These are phyloP conservation scores for Esox lucius DNA, from an alignment of 2,797 vertebrate species.

Conservation along the genomic window DNA sequence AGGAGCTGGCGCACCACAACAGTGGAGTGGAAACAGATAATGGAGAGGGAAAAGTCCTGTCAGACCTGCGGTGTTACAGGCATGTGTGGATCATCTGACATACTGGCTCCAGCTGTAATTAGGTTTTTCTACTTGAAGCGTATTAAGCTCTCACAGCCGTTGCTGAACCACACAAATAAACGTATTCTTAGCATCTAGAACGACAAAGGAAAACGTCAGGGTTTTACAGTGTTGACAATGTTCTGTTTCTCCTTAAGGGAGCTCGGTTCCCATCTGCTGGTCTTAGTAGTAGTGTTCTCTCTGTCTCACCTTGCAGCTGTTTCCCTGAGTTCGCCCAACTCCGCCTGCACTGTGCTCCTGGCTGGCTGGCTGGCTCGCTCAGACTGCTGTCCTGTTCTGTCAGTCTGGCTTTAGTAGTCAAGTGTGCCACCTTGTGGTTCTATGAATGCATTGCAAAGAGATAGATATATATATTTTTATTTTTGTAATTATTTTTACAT, in stretches of 20 bases:
- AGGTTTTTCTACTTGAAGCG: slow-evolving; percentile 34
- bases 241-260: slow-evolving; percentile 23
- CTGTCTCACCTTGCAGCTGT: background rate
- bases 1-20: slow-evolving; percentile 57
- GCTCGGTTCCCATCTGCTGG: background rate
- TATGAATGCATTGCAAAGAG: slow-evolving; percentile 13
- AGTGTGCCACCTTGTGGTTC: slow-evolving; percentile 56
- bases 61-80: background rate
- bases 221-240: slow-evolving; percentile 36
- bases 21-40: slow-evolving; percentile 53
- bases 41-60: slow-evolving; percentile 38
- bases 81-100: slow-evolving; percentile 15
- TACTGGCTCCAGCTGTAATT: slow-evolving; percentile 26
- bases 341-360: background rate
- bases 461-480: no score
- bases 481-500: no score
- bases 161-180: background rate
- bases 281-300: background rate
- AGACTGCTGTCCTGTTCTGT: slow-evolving; percentile 11
- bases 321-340: background rate
- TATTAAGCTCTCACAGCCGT: slow-evolving; percentile 18
- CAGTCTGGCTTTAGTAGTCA: slow-evolving; percentile 19
- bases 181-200: background rate
- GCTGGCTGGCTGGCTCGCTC: background rate
- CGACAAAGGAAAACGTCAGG: slow-evolving; percentile 1